Evolutionary conservation across 1,140 invertebrate genomes (phyloP).

Genomic region (Laupala kohalensis): DNA sequence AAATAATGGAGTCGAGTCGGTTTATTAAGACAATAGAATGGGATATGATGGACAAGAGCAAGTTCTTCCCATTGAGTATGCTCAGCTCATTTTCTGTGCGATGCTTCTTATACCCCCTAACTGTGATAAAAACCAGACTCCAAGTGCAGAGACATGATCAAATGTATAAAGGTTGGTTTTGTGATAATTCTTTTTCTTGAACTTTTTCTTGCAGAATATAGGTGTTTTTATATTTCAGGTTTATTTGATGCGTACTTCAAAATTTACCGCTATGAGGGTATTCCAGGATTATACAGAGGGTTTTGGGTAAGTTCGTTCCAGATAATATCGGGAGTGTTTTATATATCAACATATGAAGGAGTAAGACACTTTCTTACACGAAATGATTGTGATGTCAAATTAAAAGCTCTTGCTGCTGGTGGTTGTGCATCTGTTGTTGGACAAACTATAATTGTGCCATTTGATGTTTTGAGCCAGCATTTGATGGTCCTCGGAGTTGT

Average conservation of each 20-base stretch:
- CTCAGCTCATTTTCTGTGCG: constrained; percentile 73
- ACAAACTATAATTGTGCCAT: constrained; percentile 91
- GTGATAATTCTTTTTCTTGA: background rate
- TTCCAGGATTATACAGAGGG: constrained; percentile 80
- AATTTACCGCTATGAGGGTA: constrained; percentile 78
- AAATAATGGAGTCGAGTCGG: constrained; percentile 20
- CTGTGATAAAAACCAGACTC: constrained; percentile 91
- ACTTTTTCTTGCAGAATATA: background rate
- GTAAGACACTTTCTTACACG: constrained; percentile 66
- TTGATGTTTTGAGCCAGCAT: constrained; percentile 93
- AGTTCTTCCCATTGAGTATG: constrained; percentile 89
- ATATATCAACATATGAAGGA: constrained; percentile 92
- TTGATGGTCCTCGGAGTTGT: constrained; percentile 82
- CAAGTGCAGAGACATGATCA: constrained; percentile 77
- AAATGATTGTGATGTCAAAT: constrained; percentile 41
- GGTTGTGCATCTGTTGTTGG: constrained; percentile 82
- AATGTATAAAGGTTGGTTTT: constrained; percentile 55
- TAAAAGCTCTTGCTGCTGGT: constrained; percentile 65
- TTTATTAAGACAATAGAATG: constrained; percentile 87
- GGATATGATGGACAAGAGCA: constrained; percentile 93
- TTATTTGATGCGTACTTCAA: constrained; percentile 84
- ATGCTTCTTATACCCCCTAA: constrained; percentile 85
- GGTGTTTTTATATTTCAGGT: constrained; percentile 30
- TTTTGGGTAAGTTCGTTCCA: constrained; percentile 87
- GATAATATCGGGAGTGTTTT: constrained; percentile 77